Conservation (phyloP, 2,113 vertebrate species). For the Oenanthe melanoleuca region DNA sequence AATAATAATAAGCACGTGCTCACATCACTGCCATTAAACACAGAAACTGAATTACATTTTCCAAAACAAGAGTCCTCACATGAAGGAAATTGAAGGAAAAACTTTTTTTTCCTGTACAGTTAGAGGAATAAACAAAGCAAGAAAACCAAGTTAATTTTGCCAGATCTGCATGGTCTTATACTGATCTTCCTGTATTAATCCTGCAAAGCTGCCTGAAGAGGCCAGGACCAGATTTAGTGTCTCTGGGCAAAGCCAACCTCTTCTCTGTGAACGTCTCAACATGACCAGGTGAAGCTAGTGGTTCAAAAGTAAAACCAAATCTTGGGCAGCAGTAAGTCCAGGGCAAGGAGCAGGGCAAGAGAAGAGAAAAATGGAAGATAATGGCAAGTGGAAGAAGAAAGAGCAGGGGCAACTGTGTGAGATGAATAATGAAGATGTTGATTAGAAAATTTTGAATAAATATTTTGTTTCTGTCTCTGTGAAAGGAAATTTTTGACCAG, state of each 20-base stretch:
- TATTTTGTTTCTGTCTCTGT: background rate
- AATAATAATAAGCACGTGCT: background rate
- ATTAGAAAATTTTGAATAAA: background rate
- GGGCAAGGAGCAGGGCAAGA: background rate
- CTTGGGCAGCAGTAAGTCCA: accelerated
- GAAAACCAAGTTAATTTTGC: background rate
- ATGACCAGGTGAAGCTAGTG: background rate
- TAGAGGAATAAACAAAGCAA: background rate
- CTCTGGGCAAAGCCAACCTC: background rate
- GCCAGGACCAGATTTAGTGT: background rate
- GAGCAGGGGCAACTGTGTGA: accelerated
- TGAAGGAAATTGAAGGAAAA: background rate
- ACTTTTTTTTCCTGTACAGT: background rate
- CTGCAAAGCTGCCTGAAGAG: background rate
- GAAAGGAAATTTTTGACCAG: background rate
- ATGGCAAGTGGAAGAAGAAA: background rate
- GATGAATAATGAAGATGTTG: background rate
- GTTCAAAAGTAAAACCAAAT: background rate
- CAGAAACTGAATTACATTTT: background rate
- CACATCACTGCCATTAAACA: background rate
- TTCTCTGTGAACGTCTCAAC: background rate
- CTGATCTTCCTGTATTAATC: background rate
- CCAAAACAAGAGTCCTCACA: background rate
- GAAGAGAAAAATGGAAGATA: background rate
- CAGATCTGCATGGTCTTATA: background rate